A percentile compares a stretch with the other conserved stretches of the same genome.
phyloP scores from a whole-genome alignment of 2,113 vertebrate genomes.

The Sterna hirundo region DNA sequence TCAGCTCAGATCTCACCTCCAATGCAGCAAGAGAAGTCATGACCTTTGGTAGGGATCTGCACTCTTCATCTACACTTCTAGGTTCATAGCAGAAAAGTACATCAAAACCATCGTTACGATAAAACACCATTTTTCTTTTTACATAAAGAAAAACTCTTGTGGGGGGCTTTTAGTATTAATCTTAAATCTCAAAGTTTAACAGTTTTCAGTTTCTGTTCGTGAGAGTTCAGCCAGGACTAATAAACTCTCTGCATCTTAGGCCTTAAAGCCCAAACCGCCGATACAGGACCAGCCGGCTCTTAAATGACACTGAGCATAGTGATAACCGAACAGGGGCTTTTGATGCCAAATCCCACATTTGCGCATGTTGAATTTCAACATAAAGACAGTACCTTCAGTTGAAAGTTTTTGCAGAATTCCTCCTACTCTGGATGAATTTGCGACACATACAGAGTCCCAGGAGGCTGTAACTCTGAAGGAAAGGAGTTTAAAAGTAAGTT shows the following conservation, averaged over 20 bases:
- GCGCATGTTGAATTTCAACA: neutral
- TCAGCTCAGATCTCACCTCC: neutral
- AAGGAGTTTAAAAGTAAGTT: neutral
- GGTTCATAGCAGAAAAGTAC: neutral
- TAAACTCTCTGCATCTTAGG: neutral
- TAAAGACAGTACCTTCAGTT: neutral
- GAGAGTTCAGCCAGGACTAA: neutral
- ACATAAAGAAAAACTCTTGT: neutral
- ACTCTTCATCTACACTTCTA: neutral
- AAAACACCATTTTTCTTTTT: neutral
- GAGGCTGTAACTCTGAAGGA: neutral
- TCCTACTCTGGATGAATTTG: neutral
- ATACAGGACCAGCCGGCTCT: neutral
- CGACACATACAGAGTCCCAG: neutral
- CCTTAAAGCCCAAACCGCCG: neutral
- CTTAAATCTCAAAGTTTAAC: neutral
- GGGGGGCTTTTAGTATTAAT: neutral
- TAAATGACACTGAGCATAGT: neutral
- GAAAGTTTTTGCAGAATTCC: neutral
- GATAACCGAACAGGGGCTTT: neutral
- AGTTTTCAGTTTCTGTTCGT: neutral
- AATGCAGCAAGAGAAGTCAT: neutral
- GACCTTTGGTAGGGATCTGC: neutral
- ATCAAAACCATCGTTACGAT: neutral
- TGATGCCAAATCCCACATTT: neutral